Percentiles rank a stretch among this genome's conserved stretches.
Evolutionary conservation across 2,797 vertebrate species (phyloP).

Genomic region (Toxotes lorentzi): DNA sequence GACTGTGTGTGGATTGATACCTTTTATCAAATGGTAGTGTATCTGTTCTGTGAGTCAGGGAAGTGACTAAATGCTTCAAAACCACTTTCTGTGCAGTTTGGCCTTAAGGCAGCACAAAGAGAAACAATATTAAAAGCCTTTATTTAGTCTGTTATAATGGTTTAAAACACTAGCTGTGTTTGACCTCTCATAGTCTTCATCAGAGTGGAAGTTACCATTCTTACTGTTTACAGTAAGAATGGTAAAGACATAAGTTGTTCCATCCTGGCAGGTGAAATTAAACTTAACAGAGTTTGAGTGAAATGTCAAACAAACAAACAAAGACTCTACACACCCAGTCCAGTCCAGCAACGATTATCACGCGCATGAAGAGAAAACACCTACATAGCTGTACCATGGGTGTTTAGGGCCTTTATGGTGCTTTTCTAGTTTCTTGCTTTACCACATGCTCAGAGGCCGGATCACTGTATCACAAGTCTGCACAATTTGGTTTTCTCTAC

Average conservation of each 20-base stretch:
- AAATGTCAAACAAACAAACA: neutral
- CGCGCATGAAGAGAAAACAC: neutral
- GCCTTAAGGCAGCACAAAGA: no score
- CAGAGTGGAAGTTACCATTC: no score
- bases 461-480: conserved; percentile 2
- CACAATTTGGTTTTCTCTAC: conserved; percentile 1
- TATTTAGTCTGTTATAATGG: neutral
- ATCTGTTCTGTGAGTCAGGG: neutral
- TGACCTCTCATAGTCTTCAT: neutral
- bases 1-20: neutral
- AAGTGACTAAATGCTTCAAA: no score
- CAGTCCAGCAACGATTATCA: neutral
- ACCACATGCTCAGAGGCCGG: neutral
- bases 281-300: no score
- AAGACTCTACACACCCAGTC: neutral
- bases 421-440: neutral
- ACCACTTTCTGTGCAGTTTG: no score
- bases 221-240: no score
- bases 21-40: neutral
- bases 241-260: neutral
- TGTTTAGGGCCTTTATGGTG: neutral
- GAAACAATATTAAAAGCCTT: neutral
- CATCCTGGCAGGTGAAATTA: neutral
- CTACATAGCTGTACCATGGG: no score
- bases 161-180: no score